Base-by-base conservation (phyloP, 2,113 vertebrate genomes). In the Hiodon alosoides region DNA sequence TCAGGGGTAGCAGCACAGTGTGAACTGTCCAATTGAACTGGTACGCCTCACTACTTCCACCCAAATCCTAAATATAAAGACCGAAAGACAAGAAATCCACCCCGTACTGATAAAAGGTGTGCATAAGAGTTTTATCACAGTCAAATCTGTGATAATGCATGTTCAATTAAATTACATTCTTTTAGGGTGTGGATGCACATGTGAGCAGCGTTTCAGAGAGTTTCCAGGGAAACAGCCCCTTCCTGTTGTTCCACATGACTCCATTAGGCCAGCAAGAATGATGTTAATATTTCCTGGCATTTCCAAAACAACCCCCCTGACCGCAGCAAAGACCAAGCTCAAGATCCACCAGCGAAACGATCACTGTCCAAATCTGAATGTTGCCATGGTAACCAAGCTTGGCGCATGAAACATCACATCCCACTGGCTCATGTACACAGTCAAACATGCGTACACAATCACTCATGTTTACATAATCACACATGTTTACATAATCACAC, bases 321-420 rank as follows among this genome's bases (percentile, higher is more conserved):
- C 59, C 84, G 57, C n/a, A 76, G 77, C 79, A 79, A 31, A 81
- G 79, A 81, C 77, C 69, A 77, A 73, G 66, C 78, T 78, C 85
- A 78, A 71, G 79, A 76, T 84, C 82, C 86, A 82, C 84, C 78
- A 75, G 80, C 80, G 83, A 83, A 77, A 72, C 85, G 86, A 84
- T 85, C 80, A 77, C 7, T 77, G 83, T 85, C 79, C 85, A 76
- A 73, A 81, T 82, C 74, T 79, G 89, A 87, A 85, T 4, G 86
- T 85, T 90, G 81, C 85, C 79, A 86, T 84, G 86, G 89, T 84
- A 89, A 89, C 86, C 47, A 81, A 86, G 74, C 5, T 55, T 6
- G 81, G 67, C 73, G 47, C 67, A 14, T 71, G 62, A 77, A 76
- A 77, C 59, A 83, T 76, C 78, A 75, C 74, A 51, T 76, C n/a